A percentile compares a stretch with the other conserved stretches of the same genome.
These are phyloP conservation scores for Microctenopoma stevenorrisi DNA, from an alignment of 2,797 vertebrate species.

Conservation along the genomic window DNA sequence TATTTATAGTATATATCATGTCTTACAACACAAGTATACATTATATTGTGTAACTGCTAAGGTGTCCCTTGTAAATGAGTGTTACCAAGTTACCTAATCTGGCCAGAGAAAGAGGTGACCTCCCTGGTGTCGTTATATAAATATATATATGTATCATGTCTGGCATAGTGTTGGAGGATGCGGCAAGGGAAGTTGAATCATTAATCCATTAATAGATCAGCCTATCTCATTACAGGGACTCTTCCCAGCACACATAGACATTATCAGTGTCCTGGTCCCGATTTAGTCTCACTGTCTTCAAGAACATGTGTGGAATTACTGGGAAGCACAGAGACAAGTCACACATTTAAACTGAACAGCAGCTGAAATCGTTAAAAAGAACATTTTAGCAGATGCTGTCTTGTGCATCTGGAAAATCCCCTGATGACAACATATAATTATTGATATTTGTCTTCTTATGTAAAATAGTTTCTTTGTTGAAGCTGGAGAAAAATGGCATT, in stretches of 20 bases:
- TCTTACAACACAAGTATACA: conserved; percentile 28
- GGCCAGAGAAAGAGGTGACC: conserved; percentile 49
- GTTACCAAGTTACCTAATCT: conserved; percentile 67
- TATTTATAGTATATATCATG: conserved; percentile 54
- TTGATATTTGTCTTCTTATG: no score
- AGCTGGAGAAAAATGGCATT: not conserved
- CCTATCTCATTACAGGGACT: conserved; percentile 78
- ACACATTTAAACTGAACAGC: conserved; percentile 22
- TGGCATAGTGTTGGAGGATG: conserved; percentile 58
- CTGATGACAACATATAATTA: no score
- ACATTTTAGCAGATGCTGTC: no score
- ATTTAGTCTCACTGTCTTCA: conserved; percentile 64
- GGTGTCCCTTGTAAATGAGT: conserved; percentile 37
- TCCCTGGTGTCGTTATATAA: conserved; percentile 57
- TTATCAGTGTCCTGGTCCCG: conserved; percentile 34
- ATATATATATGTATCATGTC: conserved; percentile 59
- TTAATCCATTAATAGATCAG: conserved; percentile 82
- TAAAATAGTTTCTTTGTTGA: not conserved
- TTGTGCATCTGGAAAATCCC: no score
- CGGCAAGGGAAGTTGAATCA: conserved; percentile 66
- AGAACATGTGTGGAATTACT: conserved; percentile 65
- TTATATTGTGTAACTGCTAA: conserved; percentile 30
- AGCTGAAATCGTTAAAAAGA: not conserved
- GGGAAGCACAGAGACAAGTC: conserved; percentile 47
- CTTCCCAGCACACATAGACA: conserved; percentile 42